Percentiles rank a stretch among this genome's conserved stretches.
Conservation (phyloP, 2,113 vertebrate species). For the Chunga burmeisteri region DNA sequence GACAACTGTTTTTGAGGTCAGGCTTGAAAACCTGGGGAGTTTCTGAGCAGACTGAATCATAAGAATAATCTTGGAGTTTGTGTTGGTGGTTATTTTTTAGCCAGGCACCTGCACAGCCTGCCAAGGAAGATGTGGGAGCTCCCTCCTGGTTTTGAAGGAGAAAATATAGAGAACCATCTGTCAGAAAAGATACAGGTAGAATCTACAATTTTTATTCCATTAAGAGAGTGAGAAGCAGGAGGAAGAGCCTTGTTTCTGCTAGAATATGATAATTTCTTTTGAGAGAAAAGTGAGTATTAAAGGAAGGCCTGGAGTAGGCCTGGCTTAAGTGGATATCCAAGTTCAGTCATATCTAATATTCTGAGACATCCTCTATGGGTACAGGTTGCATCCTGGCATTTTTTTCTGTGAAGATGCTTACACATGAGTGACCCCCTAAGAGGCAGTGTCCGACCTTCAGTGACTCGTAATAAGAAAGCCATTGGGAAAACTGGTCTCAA, state of each 20-base stretch:
- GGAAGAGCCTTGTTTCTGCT: not conserved
- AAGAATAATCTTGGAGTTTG: not conserved
- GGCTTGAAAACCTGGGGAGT: not conserved
- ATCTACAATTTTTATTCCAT: not conserved
- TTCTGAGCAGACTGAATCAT: not conserved
- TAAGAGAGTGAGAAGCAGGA: not conserved
- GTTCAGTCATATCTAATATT: not conserved
- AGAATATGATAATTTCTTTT: not conserved
- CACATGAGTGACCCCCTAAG: not conserved
- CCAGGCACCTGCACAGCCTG: not conserved
- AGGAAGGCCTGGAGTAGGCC: not conserved
- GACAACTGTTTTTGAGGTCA: not conserved
- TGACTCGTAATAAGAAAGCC: not conserved
- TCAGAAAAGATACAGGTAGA: not conserved
- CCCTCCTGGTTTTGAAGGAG: not conserved
- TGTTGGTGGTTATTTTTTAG: not conserved
- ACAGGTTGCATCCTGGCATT: not conserved
- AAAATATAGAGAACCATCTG: not conserved
- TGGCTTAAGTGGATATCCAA: not conserved
- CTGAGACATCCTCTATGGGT: not conserved
- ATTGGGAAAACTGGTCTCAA: not conserved
- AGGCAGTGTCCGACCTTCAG: not conserved
- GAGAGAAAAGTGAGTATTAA: not conserved
- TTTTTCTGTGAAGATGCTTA: not conserved
- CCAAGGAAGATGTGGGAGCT: not conserved